Evolutionary conservation across 2,797 vertebrate species (phyloP).

Genomic region (Galago senegalensis): DNA sequence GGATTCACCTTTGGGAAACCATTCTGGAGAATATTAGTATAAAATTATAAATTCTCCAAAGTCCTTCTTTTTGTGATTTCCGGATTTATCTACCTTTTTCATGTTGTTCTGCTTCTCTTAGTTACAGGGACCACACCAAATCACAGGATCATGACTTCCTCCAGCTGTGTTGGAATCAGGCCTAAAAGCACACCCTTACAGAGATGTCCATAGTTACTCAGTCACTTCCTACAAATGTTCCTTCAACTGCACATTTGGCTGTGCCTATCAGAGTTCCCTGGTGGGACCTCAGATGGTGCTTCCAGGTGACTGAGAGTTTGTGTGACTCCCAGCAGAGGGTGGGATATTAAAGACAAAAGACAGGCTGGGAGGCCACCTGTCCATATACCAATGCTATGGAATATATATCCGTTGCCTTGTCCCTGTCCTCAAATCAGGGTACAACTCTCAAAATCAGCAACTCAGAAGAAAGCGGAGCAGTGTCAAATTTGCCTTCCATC

Average conservation of each 20-base stretch:
- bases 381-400: not conserved
- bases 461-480: not conserved
- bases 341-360: constrained; percentile 20
- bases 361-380: not conserved
- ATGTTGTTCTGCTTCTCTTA: not conserved
- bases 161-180: not conserved
- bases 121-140: rapidly evolving
- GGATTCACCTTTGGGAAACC: not conserved
- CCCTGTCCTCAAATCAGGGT: not conserved
- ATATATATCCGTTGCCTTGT: not conserved
- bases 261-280: not conserved
- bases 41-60: not conserved
- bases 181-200: not conserved
- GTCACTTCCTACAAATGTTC: not conserved
- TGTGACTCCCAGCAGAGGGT: not conserved
- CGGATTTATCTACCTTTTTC: not conserved
- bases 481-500: not conserved
- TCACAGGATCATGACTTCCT: not conserved
- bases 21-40: not conserved
- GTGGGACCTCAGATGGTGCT: not conserved
- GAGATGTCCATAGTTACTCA: not conserved
- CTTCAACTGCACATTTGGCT: not conserved
- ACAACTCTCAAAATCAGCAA: not conserved
- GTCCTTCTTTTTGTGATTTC: not conserved
- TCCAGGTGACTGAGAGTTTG: not conserved